Evolutionary conservation across 2,888 invertebrate genomes (phyloP).

Genomic region (Punctoribates punctum): DNA sequence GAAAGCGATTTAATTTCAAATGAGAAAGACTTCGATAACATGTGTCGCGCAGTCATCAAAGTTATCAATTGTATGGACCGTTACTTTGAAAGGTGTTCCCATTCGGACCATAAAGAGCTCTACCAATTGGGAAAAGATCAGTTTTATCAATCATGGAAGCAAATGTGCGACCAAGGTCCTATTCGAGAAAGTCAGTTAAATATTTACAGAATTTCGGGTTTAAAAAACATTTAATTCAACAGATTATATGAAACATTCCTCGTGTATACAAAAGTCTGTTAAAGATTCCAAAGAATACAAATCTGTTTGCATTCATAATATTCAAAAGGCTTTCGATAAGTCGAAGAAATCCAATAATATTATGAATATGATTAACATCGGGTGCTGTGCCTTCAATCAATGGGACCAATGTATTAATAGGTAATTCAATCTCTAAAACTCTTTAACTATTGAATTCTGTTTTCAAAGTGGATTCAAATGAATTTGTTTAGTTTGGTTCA

Average conservation of each 20-base stretch:
- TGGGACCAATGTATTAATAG: not conserved
- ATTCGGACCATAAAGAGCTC: conserved; percentile 19
- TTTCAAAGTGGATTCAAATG: not conserved
- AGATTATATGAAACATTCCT: conserved; percentile 21
- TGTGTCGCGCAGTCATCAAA: conserved; percentile 17
- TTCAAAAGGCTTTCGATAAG: conserved; percentile 24
- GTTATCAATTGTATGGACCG: conserved; percentile 15
- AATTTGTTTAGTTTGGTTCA: conserved; percentile 14
- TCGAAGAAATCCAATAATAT: not conserved
- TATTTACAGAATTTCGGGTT: not conserved
- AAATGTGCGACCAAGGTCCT: conserved; percentile 23
- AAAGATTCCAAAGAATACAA: conserved; percentile 10
- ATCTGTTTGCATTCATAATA: conserved; percentile 9
- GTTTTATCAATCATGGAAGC: conserved; percentile 20
- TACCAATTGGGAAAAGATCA: conserved; percentile 25
- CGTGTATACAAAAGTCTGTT: not conserved
- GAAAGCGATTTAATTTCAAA: not conserved
- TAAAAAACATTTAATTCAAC: not conserved
- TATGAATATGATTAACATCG: conserved; percentile 4
- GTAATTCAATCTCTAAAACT: not conserved
- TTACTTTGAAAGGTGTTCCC: not conserved
- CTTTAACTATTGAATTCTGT: not conserved
- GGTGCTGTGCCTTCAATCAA: conserved; percentile 30
- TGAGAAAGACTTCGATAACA: conserved; percentile 13
- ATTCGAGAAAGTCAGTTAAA: not conserved